phyloP scores from a whole-genome alignment of 2,113 vertebrate species.

The Ancistrus triradiatus region DNA sequence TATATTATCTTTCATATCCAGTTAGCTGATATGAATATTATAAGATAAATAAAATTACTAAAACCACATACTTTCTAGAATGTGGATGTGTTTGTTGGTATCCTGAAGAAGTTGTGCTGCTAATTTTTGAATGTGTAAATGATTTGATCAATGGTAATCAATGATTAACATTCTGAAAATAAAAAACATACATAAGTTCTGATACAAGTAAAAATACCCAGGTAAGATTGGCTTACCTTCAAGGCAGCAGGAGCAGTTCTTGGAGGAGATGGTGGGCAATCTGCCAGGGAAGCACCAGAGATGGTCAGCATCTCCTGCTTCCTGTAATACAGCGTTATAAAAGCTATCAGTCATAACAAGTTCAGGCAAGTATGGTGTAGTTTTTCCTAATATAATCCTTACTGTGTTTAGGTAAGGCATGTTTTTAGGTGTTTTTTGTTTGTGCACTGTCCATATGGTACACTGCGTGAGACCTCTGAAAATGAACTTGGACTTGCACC shows the following conservation, averaged over 20 bases:
- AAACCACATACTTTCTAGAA: not conserved
- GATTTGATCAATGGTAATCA: too few species aligned
- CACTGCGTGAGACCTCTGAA: slow-evolving; percentile 2
- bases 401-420: too few species aligned
- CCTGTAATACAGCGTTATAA: slow-evolving; percentile 60
- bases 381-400: too few species aligned
- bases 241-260: slow-evolving; percentile 83
- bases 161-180: too few species aligned
- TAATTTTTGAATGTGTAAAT: too few species aligned
- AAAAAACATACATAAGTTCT: too few species aligned
- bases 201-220: not conserved
- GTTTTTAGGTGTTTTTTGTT: too few species aligned
- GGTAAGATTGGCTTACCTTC: slow-evolving; percentile 64
- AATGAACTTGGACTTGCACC: not conserved
- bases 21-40: not conserved
- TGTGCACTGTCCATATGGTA: not conserved
- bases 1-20: not conserved
- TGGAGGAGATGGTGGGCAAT: slow-evolving; percentile 81
- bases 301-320: slow-evolving; percentile 85
- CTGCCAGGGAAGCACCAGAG: slow-evolving; percentile 69
- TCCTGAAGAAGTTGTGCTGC: too few species aligned
- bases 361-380: too few species aligned
- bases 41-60: not conserved
- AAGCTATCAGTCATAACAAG: not conserved
- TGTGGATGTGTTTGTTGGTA: not conserved